Base-by-base conservation (phyloP, 1,140 invertebrate species). In the Thrips palmi region DNA sequence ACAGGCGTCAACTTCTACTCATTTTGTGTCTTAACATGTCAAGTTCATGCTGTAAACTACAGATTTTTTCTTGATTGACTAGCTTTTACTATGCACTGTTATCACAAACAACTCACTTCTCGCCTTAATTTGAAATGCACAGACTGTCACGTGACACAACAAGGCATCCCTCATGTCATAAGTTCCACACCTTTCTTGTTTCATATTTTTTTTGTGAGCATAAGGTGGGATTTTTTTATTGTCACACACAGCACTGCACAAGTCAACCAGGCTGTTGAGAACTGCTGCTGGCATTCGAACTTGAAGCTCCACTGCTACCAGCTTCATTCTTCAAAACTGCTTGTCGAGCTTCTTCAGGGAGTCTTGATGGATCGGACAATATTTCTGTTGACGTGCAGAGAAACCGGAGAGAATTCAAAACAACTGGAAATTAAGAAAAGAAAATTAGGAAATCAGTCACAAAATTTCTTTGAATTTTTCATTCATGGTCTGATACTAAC, bases 361-460 rank as follows among this genome's bases (percentile, higher is more conserved):
- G 64, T 41, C 74, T 70, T 48, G 74, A 70, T 10, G 89, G 89
- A 56, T 87, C 77, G 32, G 84, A 77, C 34, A 97, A 60, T 49
- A 96, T 89, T 52, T 92, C 89, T 22, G 91, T 96, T 24, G 78
- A 76, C 47, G 85, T 93, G 53, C 85, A 88, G 39, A 97, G 64
- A 55, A 83, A 76, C 44, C 82, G 71, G 47, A 96, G 63, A 18
- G 89, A 86, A 63, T 89, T 93, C 37, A 91, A 67, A 46, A 93
- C 88, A 55, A 81, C 88, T 93, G 59, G 19, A 67, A 70, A 44
- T 50, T 47, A 42, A 50, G 50, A 35, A 47, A 46, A 48, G 23
- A 40, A 40, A 44, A 25, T n/a, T 19, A 43, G 11, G 28, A 25
- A 2, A 34, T 19, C 17, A 24, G 29, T 19, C 11, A 30, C 7